phyloP scores from a whole-genome alignment of 2,888 invertebrate species.

The Drosophila percnosoma region DNA sequence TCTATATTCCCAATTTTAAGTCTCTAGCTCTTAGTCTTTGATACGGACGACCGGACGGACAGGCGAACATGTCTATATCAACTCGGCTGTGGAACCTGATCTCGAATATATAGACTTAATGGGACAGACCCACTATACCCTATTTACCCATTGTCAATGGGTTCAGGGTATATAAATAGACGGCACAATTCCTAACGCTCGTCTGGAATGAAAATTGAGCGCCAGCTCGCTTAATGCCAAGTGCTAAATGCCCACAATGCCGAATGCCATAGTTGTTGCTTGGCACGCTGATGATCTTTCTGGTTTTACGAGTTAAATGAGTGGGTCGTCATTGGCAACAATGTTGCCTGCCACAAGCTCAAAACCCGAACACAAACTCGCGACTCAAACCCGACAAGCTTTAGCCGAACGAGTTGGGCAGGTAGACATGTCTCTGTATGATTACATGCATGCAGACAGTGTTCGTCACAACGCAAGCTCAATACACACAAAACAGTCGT shows the following conservation, averaged over 20 bases:
- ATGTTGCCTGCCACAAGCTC: conserved; percentile 20
- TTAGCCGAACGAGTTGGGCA: conserved; percentile 34
- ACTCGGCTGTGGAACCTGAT: no score
- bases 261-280: background rate
- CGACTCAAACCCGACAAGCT: conserved; percentile 12
- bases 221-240: conserved; percentile 11
- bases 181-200: background rate
- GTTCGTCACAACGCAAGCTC: conserved; percentile 28
- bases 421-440: background rate
- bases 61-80: no score
- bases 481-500: conserved; percentile 14
- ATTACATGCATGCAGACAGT: conserved; percentile 41
- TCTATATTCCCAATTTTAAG: no score
- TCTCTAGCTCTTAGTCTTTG: no score
- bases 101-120: no score
- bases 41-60: no score
- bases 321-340: conserved; percentile 42
- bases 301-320: conserved; percentile 16
- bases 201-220: conserved; percentile 7
- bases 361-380: conserved; percentile 11
- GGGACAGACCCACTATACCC: no score
- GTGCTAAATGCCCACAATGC: background rate
- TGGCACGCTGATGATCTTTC: conserved; percentile 8
- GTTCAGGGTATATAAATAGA: background rate
- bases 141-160: no score